phyloP scores from a whole-genome alignment of 1,140 invertebrate species.

The Melanaphis sacchari region DNA sequence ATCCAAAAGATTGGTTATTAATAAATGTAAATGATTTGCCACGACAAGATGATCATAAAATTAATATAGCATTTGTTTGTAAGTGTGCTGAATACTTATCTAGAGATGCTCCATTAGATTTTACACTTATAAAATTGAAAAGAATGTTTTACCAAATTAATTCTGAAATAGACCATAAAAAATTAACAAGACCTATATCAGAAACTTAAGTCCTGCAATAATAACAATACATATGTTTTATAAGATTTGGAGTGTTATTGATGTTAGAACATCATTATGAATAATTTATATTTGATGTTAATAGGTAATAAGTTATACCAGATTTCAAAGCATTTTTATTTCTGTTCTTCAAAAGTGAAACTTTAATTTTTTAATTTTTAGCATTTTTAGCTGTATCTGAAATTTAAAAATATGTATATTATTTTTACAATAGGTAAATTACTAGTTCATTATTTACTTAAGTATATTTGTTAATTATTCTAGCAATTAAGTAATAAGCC shows the following conservation, averaged over 20 bases:
- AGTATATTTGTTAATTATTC: not conserved
- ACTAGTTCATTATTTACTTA: not conserved
- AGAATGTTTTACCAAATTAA: no score
- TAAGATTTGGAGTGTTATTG: not conserved
- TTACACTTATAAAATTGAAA: no score
- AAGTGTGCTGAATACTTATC: constrained; percentile 92
- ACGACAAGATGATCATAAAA: constrained; percentile 94
- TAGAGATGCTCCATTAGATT: constrained; percentile 78
- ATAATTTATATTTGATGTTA: no score
- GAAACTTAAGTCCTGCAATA: not conserved
- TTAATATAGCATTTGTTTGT: constrained; percentile 97
- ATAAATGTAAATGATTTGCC: constrained; percentile 66
- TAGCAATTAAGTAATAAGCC: not conserved
- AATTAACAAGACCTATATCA: not conserved
- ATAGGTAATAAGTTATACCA: no score
- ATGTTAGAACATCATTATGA: no score
- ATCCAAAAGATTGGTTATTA: constrained; percentile 76
- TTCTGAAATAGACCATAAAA: no score
- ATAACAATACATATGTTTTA: not conserved
- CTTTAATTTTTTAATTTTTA: not conserved
- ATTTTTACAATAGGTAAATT: not conserved
- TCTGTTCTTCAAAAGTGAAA: no score
- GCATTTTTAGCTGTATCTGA: not conserved
- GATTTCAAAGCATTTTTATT: no score
- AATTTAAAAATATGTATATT: not conserved